Conservation (phyloP, 1,140 invertebrate species). For the Pentalonia nigronervosa region DNA sequence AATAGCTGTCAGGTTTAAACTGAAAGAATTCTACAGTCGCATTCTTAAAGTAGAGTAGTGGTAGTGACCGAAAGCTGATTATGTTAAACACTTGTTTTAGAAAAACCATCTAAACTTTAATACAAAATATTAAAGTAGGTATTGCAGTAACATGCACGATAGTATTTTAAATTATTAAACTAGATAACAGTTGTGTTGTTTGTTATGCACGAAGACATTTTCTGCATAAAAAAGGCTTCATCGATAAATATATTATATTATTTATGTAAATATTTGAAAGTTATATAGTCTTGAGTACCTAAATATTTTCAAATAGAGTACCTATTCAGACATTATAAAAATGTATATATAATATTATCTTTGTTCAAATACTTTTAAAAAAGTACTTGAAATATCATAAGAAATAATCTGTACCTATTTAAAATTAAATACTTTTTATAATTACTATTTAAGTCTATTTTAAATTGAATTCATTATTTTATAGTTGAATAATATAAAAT, state of each 20-base stretch:
- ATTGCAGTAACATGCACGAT: neutral
- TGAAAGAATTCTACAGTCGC: neutral
- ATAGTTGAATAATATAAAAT: too few species aligned
- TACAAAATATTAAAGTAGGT: neutral
- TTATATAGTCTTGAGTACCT: neutral
- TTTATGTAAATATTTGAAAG: too few species aligned
- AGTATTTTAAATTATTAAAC: neutral
- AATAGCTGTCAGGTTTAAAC: neutral
- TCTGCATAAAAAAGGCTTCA: neutral
- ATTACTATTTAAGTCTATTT: too few species aligned
- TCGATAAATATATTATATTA: neutral
- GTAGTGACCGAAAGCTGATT: neutral
- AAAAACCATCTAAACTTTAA: neutral
- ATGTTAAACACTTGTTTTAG: neutral
- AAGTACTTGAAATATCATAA: too few species aligned
- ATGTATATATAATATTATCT: too few species aligned
- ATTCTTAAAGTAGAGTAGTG: neutral
- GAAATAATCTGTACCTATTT: neutral
- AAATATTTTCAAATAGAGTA: neutral
- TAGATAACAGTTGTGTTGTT: neutral
- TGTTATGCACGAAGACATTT: neutral
- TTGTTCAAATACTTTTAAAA: too few species aligned
- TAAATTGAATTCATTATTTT: too few species aligned
- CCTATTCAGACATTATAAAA: neutral
- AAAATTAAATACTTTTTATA: neutral